Evolutionary conservation across 2,797 vertebrate species (phyloP), one percentile per base, ranked within the genome.

Genomic region (Rhynchotus rufescens): DNA sequence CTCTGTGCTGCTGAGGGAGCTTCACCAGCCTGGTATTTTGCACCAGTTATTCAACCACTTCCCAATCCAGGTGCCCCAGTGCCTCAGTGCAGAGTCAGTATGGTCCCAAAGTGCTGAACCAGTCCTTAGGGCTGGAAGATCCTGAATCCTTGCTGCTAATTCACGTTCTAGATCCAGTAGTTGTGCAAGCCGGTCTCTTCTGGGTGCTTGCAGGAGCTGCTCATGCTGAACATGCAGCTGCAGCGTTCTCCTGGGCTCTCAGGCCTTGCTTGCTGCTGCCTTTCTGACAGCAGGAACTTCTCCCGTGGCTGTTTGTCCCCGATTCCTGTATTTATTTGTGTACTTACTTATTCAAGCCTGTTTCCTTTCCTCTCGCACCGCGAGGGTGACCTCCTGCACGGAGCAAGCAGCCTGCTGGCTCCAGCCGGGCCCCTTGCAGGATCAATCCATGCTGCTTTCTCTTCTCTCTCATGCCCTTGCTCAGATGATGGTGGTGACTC

Each of bases 401-500:
- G 26, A 64, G 64, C 80, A 34, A 68, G 56, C 86, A 72, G 32
- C 15, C 80, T 13, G 36, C 26, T 6, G 77, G 32, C 56, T 71
- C 47, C 11, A 36, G 47, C 1, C 1, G 32, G 52, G 71, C 19
- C 47, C 78, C 42, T 23, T 17, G 20, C 71, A 89, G 36, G 10
- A 65, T 71, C 21, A 95, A 88, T 56, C 94, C 84, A 88, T 64
- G 60, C 30, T 1, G 74, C 92, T 87, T 89, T 92, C 40, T 92
- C 92, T 96, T 90, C 92, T 95, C 80, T 93, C 89, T 80, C 88
- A 10, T 32, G 26, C 81, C 84, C 79, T 82, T 47, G 94, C 79
- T 12, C 98, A 99, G 99, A 99, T 98, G 99, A 99, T 71, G 98
- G 98, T 67, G 96, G 97, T 4, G 99, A 99, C 67, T 97, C 98